Conservation (phyloP, 2,113 vertebrate species). For the Ariopsis seemanni region DNA sequence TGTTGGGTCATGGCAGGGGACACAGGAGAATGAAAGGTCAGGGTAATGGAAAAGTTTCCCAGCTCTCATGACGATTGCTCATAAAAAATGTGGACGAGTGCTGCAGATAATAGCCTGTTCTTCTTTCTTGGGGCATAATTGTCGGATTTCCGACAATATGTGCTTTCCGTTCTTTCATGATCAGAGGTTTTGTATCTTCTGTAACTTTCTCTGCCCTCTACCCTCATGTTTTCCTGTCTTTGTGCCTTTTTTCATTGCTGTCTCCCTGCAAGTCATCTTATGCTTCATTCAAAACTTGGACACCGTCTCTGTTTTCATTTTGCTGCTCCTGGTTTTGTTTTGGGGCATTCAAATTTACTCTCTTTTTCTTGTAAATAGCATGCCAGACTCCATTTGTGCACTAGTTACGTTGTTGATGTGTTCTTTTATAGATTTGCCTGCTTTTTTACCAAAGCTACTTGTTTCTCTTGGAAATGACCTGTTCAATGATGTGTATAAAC, state of each 20-base stretch:
- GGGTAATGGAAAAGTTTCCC: neutral
- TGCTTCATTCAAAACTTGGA: constrained; percentile 31
- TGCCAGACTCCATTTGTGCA: constrained; percentile 42
- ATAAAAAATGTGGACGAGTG: constrained; percentile 39
- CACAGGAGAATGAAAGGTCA: neutral
- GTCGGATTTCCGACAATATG: constrained; percentile 5
- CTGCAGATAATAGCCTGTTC: constrained; percentile 49
- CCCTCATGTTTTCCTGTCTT: constrained; percentile 4
- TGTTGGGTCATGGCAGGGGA: neutral
- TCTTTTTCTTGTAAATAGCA: constrained; percentile 27
- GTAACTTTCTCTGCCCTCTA: constrained; percentile 2
- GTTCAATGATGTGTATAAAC: constrained; percentile 24
- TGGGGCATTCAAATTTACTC: constrained; percentile 1
- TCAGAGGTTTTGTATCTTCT: constrained; percentile 37
- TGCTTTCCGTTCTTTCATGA: constrained; percentile 35
- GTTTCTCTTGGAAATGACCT: constrained; percentile 49
- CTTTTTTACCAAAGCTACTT: constrained; percentile 39
- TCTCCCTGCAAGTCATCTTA: constrained; percentile 18
- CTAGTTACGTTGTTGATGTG: constrained; percentile 19
- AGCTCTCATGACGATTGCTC: constrained; percentile 2
- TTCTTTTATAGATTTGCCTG: constrained; percentile 33
- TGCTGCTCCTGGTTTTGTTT: constrained; percentile 33
- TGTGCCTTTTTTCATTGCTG: neutral
- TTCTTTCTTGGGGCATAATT: constrained; percentile 1
- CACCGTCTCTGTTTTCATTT: constrained; percentile 41